Conservation (phyloP, 2,888 invertebrate genomes). For the Leptura quadrifasciata region DNA sequence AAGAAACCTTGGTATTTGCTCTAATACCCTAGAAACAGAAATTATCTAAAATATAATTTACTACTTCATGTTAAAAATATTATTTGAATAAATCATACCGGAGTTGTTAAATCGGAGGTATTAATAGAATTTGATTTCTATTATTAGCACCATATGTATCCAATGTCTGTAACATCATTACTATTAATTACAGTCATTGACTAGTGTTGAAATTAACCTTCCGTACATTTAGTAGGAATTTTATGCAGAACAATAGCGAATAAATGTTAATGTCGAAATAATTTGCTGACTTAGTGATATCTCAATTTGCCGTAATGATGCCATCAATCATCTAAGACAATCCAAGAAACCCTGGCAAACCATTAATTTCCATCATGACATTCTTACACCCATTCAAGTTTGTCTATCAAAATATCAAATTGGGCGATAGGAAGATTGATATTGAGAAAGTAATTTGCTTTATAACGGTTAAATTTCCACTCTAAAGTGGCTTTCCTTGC, state of each 20-base stretch:
- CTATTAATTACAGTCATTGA: neutral
- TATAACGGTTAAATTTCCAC: slow-evolving; percentile 2
- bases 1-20: neutral
- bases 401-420: slow-evolving; percentile 14
- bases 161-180: neutral
- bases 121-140: neutral
- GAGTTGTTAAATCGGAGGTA: neutral
- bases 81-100: neutral
- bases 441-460: slow-evolving; percentile 24
- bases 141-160: neutral
- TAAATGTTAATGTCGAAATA: slow-evolving; percentile 13
- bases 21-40: neutral
- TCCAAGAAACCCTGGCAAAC: slow-evolving; percentile 14
- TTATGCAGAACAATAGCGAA: slow-evolving; percentile 2
- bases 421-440: slow-evolving; percentile 10
- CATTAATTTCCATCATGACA: slow-evolving; percentile 26
- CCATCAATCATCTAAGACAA: slow-evolving; percentile 22
- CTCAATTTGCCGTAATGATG: slow-evolving; percentile 5
- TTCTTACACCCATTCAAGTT: slow-evolving; percentile 14
- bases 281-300: slow-evolving; percentile 11
- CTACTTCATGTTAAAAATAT: neutral
- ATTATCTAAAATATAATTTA: slow-evolving; percentile 2
- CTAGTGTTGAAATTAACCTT: slow-evolving; percentile 8
- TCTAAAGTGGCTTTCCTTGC: neutral
- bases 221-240: neutral